Percentiles rank a stretch among this genome's conserved stretches.
These are phyloP conservation scores for Drosophila kuntzei DNA, from an alignment of 2,888 invertebrate species.

Conservation along the genomic window DNA sequence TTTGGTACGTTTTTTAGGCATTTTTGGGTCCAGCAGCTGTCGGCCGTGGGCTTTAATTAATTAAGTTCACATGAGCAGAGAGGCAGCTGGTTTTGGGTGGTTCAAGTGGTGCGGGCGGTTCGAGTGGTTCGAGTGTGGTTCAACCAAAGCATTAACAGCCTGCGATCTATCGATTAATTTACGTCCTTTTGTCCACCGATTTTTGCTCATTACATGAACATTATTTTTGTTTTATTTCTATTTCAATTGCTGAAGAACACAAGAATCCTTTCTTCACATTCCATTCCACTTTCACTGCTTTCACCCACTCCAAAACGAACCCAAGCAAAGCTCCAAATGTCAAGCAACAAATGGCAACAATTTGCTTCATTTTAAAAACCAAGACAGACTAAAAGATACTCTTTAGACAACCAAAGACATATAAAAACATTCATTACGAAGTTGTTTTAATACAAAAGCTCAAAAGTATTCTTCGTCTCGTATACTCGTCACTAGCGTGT, in stretches of 20 bases:
- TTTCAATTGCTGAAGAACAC: conserved; percentile 22
- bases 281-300: neutral
- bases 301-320: neutral
- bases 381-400: conserved; percentile 6
- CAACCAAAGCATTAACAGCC: conserved; percentile 22
- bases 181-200: conserved; percentile 23
- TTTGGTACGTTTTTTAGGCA: conserved; percentile 28
- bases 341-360: conserved; percentile 34
- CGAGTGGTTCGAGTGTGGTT: neutral
- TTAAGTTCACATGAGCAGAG: conserved; percentile 80
- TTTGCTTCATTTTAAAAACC: neutral
- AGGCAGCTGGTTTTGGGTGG: conserved; percentile 23
- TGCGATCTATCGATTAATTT: conserved; percentile 62
- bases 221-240: conserved; percentile 41
- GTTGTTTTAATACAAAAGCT: too few relatives aligned
- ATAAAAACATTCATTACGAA: too few relatives aligned
- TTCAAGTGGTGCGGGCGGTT: conserved; percentile 1
- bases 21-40: conserved; percentile 72
- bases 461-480: too few relatives aligned
- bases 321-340: conserved; percentile 1
- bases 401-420: neutral
- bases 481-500: too few relatives aligned
- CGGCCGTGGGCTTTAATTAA: conserved; percentile 77
- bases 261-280: neutral
- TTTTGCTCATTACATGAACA: conserved; percentile 47